Conservation (phyloP, 2,888 invertebrate genomes). For the Acleris sparsana region DNA sequence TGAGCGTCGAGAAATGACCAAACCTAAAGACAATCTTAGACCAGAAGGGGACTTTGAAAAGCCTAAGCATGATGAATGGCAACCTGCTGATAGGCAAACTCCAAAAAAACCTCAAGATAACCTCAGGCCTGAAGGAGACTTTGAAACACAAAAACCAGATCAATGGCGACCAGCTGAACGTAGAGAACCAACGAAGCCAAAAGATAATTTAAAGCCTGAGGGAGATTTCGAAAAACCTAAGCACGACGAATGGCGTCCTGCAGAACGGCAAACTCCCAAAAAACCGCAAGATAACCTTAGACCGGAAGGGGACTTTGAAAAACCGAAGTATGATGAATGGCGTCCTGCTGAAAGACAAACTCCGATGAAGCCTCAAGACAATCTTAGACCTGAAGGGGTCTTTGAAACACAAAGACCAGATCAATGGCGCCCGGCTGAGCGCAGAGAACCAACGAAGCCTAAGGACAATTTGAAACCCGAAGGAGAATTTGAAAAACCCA, state of each 20-base stretch:
- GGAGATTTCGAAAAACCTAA: conserved; percentile 73
- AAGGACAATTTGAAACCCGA: conserved; percentile 61
- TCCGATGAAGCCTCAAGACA: conserved; percentile 62
- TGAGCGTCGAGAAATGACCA: conserved; percentile 58
- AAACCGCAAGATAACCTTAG: conserved; percentile 79
- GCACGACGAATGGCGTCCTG: conserved; percentile 68
- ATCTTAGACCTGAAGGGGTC: conserved; percentile 74
- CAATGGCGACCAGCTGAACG: conserved; percentile 66
- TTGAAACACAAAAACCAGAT: conserved; percentile 67
- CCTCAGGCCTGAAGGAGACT: conserved; percentile 72
- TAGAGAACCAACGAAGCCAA: conserved; percentile 59
- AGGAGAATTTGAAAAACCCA: conserved; percentile 64
- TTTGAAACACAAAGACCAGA: conserved; percentile 58
- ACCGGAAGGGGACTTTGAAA: conserved; percentile 73
- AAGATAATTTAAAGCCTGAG: conserved; percentile 82
- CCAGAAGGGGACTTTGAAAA: conserved; percentile 74
- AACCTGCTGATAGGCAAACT: conserved; percentile 20
- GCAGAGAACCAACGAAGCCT: conserved; percentile 50
- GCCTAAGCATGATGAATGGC: conserved; percentile 53
- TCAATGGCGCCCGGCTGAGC: conserved; percentile 55
- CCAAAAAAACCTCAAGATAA: conserved; percentile 66
- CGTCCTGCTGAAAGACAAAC: conserved; percentile 21
- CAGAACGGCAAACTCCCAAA: conserved; percentile 71
- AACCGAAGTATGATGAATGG: conserved; percentile 51
- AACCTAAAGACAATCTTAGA: conserved; percentile 61